phyloP scores from a whole-genome alignment of 1,140 invertebrate species.

The Diabrotica undecimpunctata region DNA sequence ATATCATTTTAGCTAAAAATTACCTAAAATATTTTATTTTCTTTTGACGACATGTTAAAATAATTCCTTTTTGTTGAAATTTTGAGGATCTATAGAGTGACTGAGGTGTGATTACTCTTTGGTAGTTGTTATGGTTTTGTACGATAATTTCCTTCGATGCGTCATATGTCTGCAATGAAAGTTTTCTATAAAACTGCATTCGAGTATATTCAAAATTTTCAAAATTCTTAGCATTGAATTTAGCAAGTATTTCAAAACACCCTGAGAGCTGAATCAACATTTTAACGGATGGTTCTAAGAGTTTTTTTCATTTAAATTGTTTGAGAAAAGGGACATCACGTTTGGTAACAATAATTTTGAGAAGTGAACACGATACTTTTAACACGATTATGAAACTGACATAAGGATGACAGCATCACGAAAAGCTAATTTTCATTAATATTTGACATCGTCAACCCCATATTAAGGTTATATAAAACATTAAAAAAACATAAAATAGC shows the following conservation, averaged over 20 bases:
- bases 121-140: constrained; percentile 15
- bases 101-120: constrained; percentile 20
- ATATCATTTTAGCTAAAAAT: background rate
- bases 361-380: background rate
- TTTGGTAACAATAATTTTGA: background rate
- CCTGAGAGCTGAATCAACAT: constrained; percentile 4
- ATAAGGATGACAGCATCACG: background rate
- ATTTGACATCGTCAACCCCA: too few species aligned
- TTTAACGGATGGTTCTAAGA: background rate
- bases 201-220: constrained; percentile 22
- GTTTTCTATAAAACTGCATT: constrained; percentile 23
- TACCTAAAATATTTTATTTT: constrained; percentile 12
- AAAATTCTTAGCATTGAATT: constrained; percentile 14
- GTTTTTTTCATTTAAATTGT: background rate
- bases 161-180: background rate
- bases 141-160: background rate
- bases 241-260: constrained; percentile 20
- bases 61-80: constrained; percentile 37
- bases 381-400: background rate
- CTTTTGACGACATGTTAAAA: constrained; percentile 39
- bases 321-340: background rate
- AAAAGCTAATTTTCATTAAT: background rate
- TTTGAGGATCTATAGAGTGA: constrained; percentile 15
- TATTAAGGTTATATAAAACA: too few species aligned
- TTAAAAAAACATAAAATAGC: too few species aligned